These are phyloP conservation scores for Lumbricus terrestris DNA, from an alignment of 2,888 invertebrate species.

Conservation along the genomic window DNA sequence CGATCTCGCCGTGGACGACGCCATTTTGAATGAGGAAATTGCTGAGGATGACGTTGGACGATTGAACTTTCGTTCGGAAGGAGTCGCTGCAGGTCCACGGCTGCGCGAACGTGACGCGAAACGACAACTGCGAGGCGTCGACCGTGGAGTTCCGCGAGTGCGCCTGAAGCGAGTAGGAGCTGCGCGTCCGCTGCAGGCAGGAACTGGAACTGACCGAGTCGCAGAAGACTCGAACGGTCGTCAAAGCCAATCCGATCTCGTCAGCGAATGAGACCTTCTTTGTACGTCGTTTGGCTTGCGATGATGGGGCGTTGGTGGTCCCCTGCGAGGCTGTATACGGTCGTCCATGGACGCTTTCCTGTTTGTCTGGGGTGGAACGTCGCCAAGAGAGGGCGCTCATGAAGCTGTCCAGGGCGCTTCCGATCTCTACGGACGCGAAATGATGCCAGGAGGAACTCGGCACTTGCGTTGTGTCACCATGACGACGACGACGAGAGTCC, in stretches of 20 bases:
- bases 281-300: background rate
- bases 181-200: background rate
- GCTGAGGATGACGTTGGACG: background rate
- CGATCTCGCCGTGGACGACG: background rate
- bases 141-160: background rate
- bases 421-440: background rate
- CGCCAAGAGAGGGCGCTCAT: background rate
- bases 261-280: slow-evolving; percentile 7
- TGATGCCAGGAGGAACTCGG: background rate
- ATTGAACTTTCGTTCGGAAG: background rate
- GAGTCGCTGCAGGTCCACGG: background rate
- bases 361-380: background rate
- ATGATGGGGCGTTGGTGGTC: background rate
- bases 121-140: background rate
- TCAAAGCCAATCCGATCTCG: background rate
- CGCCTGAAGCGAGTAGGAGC: background rate
- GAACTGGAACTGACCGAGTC: background rate
- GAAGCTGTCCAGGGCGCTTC: background rate
- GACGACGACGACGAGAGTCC: too few species aligned
- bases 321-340: background rate
- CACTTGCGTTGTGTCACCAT: background rate
- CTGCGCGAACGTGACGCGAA: background rate
- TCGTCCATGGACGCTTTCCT: background rate
- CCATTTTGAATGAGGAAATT: background rate
- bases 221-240: background rate